Base-by-base conservation (phyloP, 2,888 invertebrate genomes). In the Dexiosoma caninum region DNA sequence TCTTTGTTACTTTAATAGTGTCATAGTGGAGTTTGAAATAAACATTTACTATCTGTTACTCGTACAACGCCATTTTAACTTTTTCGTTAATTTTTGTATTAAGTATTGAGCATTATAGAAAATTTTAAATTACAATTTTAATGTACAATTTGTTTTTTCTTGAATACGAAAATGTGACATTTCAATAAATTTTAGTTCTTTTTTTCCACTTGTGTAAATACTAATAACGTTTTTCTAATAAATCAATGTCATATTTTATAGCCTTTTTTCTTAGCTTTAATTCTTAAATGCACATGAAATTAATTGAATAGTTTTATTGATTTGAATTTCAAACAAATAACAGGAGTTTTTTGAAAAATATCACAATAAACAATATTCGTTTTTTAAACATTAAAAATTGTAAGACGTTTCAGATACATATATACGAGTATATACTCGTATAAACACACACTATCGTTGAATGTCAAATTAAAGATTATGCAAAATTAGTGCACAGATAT, bases 51-150 rank as follows among this genome's bases (percentile, higher is more conserved):
- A 59, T 59, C 66, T 66, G 40, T 23, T 64, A 64, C 72, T 66
- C 30, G 40, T 49, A 57, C 49, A 78, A 77, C 81, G 77, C 81
- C 81, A 81, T 81, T 81, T 81, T 81, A 77, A 57, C 57, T 81
- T 81, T 77, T 64, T 55, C 49, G 37, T 42, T 46, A 32, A 21
- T 42, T 71, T 62, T 53, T 14, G 10, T 40, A 30, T 42, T 71
- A 5, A 67, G 49, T 27, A 70, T 70, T 49, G 37, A 57, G 51
- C 14, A 59, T 62, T 72, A 72, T 59, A 67, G 75, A 51, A 75
- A 75, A 75, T 59, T n/a, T 1, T 51, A 51, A 59, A 67, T 30
- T 66, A 42, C 32, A 57, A 40, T n/a, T n/a, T n/a, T n/a, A n/a
- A n/a, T n/a, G 37, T 40, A 21, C 27, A 46, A 55, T 30, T 3